Conservation (phyloP, 2,113 vertebrate genomes). For the Planiliza haematocheilus region DNA sequence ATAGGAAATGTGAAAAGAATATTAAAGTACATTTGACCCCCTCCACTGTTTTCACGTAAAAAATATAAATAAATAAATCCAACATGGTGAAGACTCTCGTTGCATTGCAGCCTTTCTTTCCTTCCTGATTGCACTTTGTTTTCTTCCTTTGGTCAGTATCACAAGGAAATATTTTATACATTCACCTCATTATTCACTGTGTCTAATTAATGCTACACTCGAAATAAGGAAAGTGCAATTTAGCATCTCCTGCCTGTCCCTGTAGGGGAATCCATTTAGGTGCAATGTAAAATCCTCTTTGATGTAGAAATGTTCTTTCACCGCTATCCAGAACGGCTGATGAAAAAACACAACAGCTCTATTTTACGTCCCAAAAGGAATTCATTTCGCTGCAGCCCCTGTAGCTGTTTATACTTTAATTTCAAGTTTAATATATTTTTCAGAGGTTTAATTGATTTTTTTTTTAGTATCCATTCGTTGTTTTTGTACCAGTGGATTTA, state of each 20-base stretch:
- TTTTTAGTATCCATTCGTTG: slow-evolving; percentile 5
- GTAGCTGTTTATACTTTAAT: slow-evolving; percentile 42
- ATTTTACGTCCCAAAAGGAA: slow-evolving; percentile 51
- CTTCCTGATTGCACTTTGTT: neutral
- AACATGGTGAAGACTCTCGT: neutral
- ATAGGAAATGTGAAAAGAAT: slow-evolving; percentile 7
- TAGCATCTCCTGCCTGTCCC: slow-evolving; percentile 57
- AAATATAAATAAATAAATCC: no score
- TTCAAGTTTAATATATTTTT: slow-evolving; percentile 37
- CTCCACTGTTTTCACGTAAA: neutral
- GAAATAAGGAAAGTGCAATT: slow-evolving; percentile 68
- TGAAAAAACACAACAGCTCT: slow-evolving; percentile 55
- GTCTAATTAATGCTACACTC: slow-evolving; percentile 73
- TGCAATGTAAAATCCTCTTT: slow-evolving; percentile 58
- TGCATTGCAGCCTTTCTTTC: slow-evolving; percentile 1
- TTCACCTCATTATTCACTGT: slow-evolving; percentile 72
- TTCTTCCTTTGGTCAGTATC: slow-evolving; percentile 45
- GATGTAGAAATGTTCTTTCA: slow-evolving; percentile 63
- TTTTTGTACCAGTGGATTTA: neutral
- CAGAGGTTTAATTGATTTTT: slow-evolving; percentile 28
- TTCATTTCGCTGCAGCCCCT: slow-evolving; percentile 46
- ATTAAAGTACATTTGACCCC: neutral
- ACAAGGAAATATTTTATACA: slow-evolving; percentile 69
- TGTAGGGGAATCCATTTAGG: slow-evolving; percentile 57
- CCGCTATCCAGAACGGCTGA: slow-evolving; percentile 47